A percentile compares a stretch with the other conserved stretches of the same genome.
phyloP scores from a whole-genome alignment of 2,888 invertebrate species.

The Spodoptera littoralis region DNA sequence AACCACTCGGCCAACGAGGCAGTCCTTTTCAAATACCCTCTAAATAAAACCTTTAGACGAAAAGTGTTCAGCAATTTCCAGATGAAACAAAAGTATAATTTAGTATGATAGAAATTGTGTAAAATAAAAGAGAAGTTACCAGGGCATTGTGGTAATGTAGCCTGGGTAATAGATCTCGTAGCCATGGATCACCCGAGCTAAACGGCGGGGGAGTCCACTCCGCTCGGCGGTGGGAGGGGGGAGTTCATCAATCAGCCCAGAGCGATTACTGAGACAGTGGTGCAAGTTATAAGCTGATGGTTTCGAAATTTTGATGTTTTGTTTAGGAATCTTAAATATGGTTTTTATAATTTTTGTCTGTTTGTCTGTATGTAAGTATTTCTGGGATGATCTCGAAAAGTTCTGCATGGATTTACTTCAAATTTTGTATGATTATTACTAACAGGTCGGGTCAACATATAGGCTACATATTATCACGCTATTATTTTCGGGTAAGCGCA shows the following conservation, averaged over 20 bases:
- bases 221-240: constrained; percentile 67
- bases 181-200: constrained; percentile 81
- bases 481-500: no score
- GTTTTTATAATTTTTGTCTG: no score
- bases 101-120: constrained; percentile 50
- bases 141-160: constrained; percentile 68
- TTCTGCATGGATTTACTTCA: no score
- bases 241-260: constrained; percentile 86
- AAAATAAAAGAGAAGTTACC: constrained; percentile 71
- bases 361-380: no score
- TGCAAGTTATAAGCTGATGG: constrained; percentile 46
- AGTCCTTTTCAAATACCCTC: no score
- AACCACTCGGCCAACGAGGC: no score
- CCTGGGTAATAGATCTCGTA: constrained; percentile 81
- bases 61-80: constrained; percentile 1
- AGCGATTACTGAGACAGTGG: constrained; percentile 81
- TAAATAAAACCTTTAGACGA: background rate
- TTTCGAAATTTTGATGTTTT: no score
- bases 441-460: no score
- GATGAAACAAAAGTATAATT: constrained; percentile 32
- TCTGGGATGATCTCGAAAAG: no score
- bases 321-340: no score
- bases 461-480: no score
- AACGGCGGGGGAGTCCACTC: constrained; percentile 66
- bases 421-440: no score